Conservation (phyloP, 2,888 invertebrate genomes). For the Gnatocerus cornutus region DNA sequence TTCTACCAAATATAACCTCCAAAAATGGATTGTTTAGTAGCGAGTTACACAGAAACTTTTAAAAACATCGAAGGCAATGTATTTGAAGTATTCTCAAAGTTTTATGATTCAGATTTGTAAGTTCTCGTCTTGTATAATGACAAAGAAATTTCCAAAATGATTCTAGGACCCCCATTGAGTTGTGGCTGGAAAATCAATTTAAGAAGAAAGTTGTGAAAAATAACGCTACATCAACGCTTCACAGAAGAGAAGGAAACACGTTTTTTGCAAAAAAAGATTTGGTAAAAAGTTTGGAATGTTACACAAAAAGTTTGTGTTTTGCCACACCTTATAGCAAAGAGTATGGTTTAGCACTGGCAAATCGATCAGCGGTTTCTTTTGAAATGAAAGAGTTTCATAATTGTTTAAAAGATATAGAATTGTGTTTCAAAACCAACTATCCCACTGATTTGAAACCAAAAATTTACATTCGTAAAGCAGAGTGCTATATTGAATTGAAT, state of each 20-base stretch:
- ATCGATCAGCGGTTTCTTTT: constrained; percentile 80
- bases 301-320: constrained; percentile 77
- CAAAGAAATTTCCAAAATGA: background rate
- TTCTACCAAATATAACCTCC: background rate
- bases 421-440: constrained; percentile 77
- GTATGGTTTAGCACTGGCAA: constrained; percentile 78
- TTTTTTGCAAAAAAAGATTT: constrained; percentile 74
- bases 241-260: constrained; percentile 74
- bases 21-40: constrained; percentile 62
- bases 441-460: constrained; percentile 78
- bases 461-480: constrained; percentile 77
- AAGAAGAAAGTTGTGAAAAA: constrained; percentile 65
- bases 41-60: constrained; percentile 62
- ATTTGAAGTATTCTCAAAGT: constrained; percentile 62
- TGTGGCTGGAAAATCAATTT: constrained; percentile 66
- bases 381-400: constrained; percentile 77
- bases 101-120: constrained; percentile 63
- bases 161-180: constrained; percentile 63
- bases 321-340: constrained; percentile 74
- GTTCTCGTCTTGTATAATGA: constrained; percentile 38
- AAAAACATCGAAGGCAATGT: constrained; percentile 62
- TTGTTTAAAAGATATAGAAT: constrained; percentile 77
- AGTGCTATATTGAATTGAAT: constrained; percentile 76
- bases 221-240: constrained; percentile 62
- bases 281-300: constrained; percentile 74